Evolutionary conservation across 2,113 vertebrate genomes (phyloP).

Genomic region (Puma concolor): DNA sequence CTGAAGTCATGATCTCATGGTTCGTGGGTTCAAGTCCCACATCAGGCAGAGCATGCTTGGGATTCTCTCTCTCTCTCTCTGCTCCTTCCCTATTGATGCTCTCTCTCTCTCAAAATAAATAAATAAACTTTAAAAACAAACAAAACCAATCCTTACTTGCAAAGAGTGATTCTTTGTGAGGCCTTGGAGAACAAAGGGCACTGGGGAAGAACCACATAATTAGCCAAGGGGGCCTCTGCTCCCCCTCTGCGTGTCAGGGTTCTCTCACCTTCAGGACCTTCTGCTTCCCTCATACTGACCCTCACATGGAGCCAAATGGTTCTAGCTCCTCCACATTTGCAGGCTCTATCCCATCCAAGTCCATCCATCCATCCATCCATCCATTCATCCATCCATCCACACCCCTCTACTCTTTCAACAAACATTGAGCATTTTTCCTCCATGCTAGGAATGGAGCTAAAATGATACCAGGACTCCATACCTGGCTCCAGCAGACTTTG

Average conservation of each 20-base stretch:
- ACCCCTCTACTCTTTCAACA: not conserved
- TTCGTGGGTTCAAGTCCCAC: too few species aligned
- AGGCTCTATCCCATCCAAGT: not conserved
- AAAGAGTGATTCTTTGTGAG: not conserved
- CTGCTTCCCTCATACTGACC: not conserved
- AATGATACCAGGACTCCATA: not conserved
- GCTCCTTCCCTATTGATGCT: too few species aligned
- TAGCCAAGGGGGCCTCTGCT: not conserved
- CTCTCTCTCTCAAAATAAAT: not conserved
- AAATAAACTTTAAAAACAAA: not conserved
- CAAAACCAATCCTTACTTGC: not conserved
- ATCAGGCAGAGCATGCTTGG: too few species aligned
- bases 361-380: not conserved
- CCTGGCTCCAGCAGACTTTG: not conserved
- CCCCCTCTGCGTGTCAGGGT: not conserved
- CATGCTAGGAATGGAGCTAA: not conserved
- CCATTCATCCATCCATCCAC: not conserved
- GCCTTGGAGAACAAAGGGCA: not conserved
- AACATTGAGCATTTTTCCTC: not conserved
- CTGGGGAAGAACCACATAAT: accelerated
- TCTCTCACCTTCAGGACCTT: not conserved
- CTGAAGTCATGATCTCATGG: too few species aligned
- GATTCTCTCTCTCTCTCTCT: too few species aligned
- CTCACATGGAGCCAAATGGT: not conserved
- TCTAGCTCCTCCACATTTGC: not conserved